Evolutionary conservation across 2,888 invertebrate species (phyloP).

Genomic region (Noctua pronuba): DNA sequence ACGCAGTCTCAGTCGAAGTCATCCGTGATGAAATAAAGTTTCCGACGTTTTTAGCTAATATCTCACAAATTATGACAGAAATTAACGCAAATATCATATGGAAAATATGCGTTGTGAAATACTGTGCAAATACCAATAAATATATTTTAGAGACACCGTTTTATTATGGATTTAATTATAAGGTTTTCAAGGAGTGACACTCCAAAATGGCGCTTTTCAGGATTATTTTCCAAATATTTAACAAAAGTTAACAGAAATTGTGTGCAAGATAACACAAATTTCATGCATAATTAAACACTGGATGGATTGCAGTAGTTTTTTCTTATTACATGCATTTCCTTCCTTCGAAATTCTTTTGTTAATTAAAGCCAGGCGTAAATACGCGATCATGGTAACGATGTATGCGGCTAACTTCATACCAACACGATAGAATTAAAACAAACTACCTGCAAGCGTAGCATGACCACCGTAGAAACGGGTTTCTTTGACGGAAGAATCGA

Average conservation of each 20-base stretch:
- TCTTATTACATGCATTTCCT: background rate
- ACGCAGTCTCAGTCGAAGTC: conserved; percentile 2
- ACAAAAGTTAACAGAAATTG: conserved; percentile 19
- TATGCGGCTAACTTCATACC: background rate
- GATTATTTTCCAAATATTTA: background rate
- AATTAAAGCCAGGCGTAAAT: background rate
- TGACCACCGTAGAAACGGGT: no score
- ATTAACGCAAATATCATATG: background rate
- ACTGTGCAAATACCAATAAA: background rate
- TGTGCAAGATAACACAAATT: conserved; percentile 21
- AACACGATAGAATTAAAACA: background rate
- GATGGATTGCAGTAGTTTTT: background rate
- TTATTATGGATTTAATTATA: background rate
- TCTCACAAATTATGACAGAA: conserved; percentile 33
- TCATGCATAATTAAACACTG: background rate
- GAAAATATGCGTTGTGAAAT: background rate
- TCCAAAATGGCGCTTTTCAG: background rate
- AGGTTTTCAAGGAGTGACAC: background rate
- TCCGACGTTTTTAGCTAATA: background rate
- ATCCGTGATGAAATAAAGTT: background rate
- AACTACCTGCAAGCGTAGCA: no score
- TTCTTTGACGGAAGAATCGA: no score
- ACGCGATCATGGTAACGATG: background rate
- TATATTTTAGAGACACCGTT: background rate
- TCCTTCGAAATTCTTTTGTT: background rate